Evolutionary conservation across 2,113 vertebrate genomes (phyloP).

Genomic region (Oplegnathus fasciatus): DNA sequence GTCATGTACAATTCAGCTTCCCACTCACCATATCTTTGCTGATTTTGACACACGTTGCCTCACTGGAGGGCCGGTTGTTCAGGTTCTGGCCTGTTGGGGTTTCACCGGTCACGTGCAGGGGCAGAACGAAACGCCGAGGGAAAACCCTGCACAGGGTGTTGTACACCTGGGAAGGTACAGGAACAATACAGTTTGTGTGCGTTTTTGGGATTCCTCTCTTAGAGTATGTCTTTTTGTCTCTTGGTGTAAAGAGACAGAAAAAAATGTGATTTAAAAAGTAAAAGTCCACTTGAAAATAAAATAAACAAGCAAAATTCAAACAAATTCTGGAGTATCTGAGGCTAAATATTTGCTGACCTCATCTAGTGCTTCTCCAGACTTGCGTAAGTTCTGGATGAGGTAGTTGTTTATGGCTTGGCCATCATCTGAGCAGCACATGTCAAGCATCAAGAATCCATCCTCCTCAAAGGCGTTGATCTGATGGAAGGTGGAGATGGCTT

Average conservation of each 20-base stretch:
- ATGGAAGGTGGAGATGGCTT: constrained; percentile 89
- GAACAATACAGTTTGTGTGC: background rate
- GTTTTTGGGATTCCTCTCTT: background rate
- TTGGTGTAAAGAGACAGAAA: background rate
- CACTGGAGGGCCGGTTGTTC: constrained; percentile 84
- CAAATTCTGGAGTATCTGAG: background rate
- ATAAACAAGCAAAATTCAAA: background rate
- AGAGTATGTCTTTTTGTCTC: background rate
- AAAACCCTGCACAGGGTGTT: constrained; percentile 78
- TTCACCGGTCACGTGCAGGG: constrained; percentile 83
- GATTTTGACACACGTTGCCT: constrained; percentile 87
- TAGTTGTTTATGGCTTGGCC: constrained; percentile 85
- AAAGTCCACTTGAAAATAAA: background rate
- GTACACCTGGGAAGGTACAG: constrained; percentile 83
- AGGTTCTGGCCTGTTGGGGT: constrained; percentile 85
- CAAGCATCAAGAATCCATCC: constrained; percentile 89
- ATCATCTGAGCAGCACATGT: constrained; percentile 91
- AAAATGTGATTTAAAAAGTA: background rate
- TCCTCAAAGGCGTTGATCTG: constrained; percentile 97
- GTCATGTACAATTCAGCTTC: background rate
- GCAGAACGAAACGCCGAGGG: constrained; percentile 93
- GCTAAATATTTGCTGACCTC: constrained; percentile 80
- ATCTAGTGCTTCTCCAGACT: constrained; percentile 88
- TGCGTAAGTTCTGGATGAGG: constrained; percentile 90
- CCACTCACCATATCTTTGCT: constrained; percentile 86